Conservation (phyloP, 2,113 vertebrate genomes). For the Oncorhynchus tshawytscha region DNA sequence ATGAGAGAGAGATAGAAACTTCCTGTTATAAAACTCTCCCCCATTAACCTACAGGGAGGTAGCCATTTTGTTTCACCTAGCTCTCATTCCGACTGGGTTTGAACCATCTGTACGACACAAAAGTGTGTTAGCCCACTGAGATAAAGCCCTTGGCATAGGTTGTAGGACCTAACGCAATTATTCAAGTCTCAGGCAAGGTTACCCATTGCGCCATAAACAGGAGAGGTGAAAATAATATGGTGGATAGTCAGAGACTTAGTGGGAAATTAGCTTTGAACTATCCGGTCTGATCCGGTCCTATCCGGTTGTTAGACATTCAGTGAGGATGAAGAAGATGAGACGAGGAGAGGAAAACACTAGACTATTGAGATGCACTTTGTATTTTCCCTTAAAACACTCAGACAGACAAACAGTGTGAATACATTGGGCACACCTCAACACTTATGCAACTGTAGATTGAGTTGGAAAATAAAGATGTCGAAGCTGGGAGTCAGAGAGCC, state of each 20-base stretch:
- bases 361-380: constrained; percentile 49
- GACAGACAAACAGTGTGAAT: constrained; percentile 56
- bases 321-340: not conserved
- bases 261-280: too few species aligned
- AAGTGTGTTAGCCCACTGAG: too few species aligned
- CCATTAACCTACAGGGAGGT: not conserved
- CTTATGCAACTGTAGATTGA: constrained; percentile 72
- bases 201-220: too few species aligned
- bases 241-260: too few species aligned
- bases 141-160: too few species aligned
- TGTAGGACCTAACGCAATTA: too few species aligned
- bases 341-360: not conserved
- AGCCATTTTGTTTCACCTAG: not conserved
- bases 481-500: constrained; percentile 53
- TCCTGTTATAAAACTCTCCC: not conserved
- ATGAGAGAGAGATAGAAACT: not conserved
- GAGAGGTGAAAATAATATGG: too few species aligned
- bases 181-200: too few species aligned
- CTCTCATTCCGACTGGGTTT: not conserved
- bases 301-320: too few species aligned
- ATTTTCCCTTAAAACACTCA: constrained; percentile 60
- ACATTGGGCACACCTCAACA: constrained; percentile 63
- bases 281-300: too few species aligned
- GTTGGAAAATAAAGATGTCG: constrained; percentile 67
- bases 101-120: too few species aligned